Base-by-base conservation (phyloP, 2,888 invertebrate genomes). In the Ditula angustiorana region DNA sequence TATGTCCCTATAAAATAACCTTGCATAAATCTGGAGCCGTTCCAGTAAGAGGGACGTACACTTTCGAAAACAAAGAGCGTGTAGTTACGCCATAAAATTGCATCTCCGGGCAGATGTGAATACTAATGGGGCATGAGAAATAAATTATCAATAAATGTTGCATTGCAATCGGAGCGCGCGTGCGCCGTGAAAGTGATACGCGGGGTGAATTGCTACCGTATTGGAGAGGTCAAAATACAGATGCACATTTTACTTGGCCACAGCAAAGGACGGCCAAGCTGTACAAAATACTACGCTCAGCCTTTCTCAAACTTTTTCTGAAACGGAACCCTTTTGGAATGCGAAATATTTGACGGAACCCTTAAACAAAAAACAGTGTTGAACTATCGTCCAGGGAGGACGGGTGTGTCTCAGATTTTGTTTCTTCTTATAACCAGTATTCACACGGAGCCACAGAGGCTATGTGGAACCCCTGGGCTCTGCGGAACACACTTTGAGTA, bases 131-230 rank as follows among this genome's bases (percentile, higher is more conserved):
- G 69, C 69, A 72, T 70, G 74, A 73, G 70, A 78, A 77, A 71
- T 72, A 75, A 72, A 69, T 76, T 75, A 76, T 80, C 78, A 74
- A 78, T 78, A 78, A 76, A 80, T 78, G 79, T 79, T 79, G 72
- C 73, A 70, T 71, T 74, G 71, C 67, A 79, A 78, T 74, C 69
- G 76, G 79, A 85, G 58, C 66, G 75, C 73, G 82, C 84, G 82
- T 82, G 81, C 77, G 73, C 16, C 57, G 88, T 68, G 90, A 89
- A 90, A 90, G 90, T 85, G 69, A 77, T 75, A 85, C 87, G 86
- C 76, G 83, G 67, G 61, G 58, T 63, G 86, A 80, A 86, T 88
- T 71, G 55, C 69, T 53, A 53, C 57, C 5, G 7, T 46, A 56
- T 23, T 49, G 26, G 24, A 67, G 67, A 69, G 66, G 56, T 65